Base-by-base conservation (phyloP, 2,797 vertebrate species). In the Brachyalestes nurse region DNA sequence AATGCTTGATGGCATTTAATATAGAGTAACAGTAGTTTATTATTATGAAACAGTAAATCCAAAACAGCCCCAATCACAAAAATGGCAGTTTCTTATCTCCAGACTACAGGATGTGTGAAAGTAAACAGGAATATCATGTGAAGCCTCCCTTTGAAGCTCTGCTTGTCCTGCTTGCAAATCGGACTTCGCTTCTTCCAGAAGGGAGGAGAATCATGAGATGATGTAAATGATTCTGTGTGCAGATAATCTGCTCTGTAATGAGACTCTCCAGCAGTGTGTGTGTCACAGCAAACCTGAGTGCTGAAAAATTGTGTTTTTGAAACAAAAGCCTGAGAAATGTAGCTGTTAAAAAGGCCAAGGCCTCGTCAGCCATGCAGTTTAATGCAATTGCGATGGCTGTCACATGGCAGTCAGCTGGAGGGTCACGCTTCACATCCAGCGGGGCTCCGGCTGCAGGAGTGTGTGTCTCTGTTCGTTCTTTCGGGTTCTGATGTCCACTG, bases 381-480 rank as follows among this genome's bases (percentile, higher is more conserved):
- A 57, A 70, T 71, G 53, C 17, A 51, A 61, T 84, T 70, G 47
- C 42, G 42, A 83, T 61, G 65, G 75, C 12, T 2, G 45, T 72
- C 51, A 72, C 62, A 73, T 69, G 55, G 84, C 72, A 73, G 76
- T 60, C 75, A 57, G 16, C 19, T 67, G 38, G 19, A 71, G 2
- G 73, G 49, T 66, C 58, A 73, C 47, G 72, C 75, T 83, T 83
- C 65, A 49, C 62, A 38, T 75, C 53, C 17, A 51, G 67, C 7
- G 53, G 40, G 19, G 67, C 28, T 65, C 19, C 25, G 23, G 19
- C 80, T 58, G 4, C 19, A 38, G 28, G 23, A 66, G 25, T 49
- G 23, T 60, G 19, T 49, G 14, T 51, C 58, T 77, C 69, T 51
- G 73, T 49, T n/a, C n/a, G 72, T 49, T 61, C 40, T 51, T 51